Evolutionary conservation across 2,113 vertebrate genomes (phyloP), one percentile per base, ranked within the genome.

Genomic region (Cathartes aura): DNA sequence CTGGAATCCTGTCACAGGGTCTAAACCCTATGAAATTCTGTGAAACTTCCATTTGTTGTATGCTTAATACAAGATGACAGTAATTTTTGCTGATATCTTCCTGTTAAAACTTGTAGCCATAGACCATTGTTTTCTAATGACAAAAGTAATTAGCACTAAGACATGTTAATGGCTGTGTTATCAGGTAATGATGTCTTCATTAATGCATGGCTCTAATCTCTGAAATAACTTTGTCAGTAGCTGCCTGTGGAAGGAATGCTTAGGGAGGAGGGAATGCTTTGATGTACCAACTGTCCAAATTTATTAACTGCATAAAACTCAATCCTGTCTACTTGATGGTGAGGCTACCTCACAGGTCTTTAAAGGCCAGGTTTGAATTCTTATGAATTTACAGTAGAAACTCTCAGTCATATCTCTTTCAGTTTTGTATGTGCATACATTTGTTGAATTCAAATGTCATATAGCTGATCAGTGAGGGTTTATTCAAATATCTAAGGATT

Each of bases 161-260:
- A 84, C 21, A n/a, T 72, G 38, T 89, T 94, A 96, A 92, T 90
- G 80, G 50, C 73, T 97, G n/a, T 94, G 34, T 89, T 96, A 96
- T 82, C 87, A 96, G 94, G 82, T 87, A 95, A 87, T 79, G 92
- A 91, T 82, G 26, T 89, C 91, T 97, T 96, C 85, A 85, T 97
- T 97, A 97, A 93, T 84, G 48, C 75, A 42, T 58, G 53, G 30
- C 66, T 90, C 40, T 92, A 82, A 80, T 89, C 74, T 87, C 71
- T 84, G 56, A 68, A 97, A 95, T 90, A 96, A 83, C 67, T 92
- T 75, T 90, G n/a, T 92, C 82, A 59, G 73, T 80, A 92, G 82
- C 76, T 87, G 58, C 30, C 2, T 0, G 24, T 90, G 45, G 45
- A 97, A 85, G 53, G 62, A 92, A 79, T 40, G 45, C 72, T 92